A percentile compares a stretch with the other conserved stretches of the same genome.
Evolutionary conservation across 2,888 invertebrate genomes (phyloP).

Genomic region (Drosophila algonquin): DNA sequence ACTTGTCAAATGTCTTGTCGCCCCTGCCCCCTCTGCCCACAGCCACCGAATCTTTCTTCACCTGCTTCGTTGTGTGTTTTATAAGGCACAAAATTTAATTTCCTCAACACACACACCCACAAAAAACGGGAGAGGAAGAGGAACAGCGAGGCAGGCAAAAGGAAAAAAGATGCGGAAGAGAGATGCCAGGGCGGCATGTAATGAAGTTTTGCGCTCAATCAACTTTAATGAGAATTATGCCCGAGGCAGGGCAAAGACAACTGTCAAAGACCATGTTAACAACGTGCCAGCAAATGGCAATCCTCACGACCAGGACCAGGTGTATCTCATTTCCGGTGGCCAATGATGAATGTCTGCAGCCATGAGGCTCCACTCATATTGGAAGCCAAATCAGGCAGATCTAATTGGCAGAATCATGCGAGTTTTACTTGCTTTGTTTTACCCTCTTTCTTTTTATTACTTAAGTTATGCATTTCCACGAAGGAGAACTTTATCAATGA

Average conservation of each 20-base stretch:
- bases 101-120: slow-evolving; percentile 65
- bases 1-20: slow-evolving; percentile 60
- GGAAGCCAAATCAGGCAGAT: slow-evolving; percentile 5
- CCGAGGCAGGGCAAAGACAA: slow-evolving; percentile 51
- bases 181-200: slow-evolving; percentile 51
- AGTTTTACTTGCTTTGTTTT: not conserved
- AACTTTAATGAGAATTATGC: slow-evolving; percentile 77
- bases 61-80: slow-evolving; percentile 48
- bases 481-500: not conserved
- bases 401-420: not conserved
- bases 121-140: slow-evolving; percentile 22
- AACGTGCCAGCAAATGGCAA: slow-evolving; percentile 61
- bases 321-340: slow-evolving; percentile 33
- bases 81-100: slow-evolving; percentile 56
- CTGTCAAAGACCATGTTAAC: slow-evolving; percentile 71
- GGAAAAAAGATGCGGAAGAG: slow-evolving; percentile 36
- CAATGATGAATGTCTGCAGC: slow-evolving; percentile 37
- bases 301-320: not conserved
- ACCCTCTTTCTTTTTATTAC: not conserved
- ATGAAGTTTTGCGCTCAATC: slow-evolving; percentile 80
- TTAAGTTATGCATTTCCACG: not conserved
- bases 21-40: not conserved
- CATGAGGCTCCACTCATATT: not conserved
- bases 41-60: slow-evolving; percentile 9
- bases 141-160: slow-evolving; percentile 13